Conservation (phyloP, 2,113 vertebrate species). For the Pelecanus crispus region DNA sequence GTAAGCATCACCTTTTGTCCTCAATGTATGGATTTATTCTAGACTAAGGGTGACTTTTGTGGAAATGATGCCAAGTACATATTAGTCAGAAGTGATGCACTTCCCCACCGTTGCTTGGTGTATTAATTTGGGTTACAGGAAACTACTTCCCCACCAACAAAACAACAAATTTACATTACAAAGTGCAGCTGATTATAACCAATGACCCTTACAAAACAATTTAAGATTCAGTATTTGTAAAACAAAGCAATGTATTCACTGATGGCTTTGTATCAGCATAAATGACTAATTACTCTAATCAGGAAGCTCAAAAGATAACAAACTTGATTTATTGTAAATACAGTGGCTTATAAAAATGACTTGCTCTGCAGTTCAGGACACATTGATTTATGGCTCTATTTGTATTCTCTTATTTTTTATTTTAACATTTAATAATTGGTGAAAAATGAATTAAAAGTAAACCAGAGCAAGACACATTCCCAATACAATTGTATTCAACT, state of each 20-base stretch:
- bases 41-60: neutral
- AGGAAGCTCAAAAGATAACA: conserved; percentile 31
- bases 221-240: neutral
- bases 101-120: neutral
- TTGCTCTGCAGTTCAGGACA: neutral
- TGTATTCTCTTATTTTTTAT: neutral
- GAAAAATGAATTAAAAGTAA: conserved; percentile 16
- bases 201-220: neutral
- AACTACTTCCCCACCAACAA: neutral
- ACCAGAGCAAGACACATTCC: neutral
- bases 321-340: conserved; percentile 29
- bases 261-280: conserved; percentile 17
- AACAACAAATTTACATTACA: neutral
- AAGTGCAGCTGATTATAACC: neutral
- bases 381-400: conserved; percentile 18
- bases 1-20: neutral
- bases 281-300: conserved; percentile 55
- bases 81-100: neutral
- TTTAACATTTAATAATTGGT: conserved; percentile 3
- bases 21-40: neutral
- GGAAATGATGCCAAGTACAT: neutral
- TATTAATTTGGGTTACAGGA: neutral
- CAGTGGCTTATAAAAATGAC: neutral
- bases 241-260: neutral
- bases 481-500: neutral